These are phyloP conservation scores for Phrynocephalus versicolor DNA, from an alignment of 2,113 vertebrate species.

Conservation along the genomic window DNA sequence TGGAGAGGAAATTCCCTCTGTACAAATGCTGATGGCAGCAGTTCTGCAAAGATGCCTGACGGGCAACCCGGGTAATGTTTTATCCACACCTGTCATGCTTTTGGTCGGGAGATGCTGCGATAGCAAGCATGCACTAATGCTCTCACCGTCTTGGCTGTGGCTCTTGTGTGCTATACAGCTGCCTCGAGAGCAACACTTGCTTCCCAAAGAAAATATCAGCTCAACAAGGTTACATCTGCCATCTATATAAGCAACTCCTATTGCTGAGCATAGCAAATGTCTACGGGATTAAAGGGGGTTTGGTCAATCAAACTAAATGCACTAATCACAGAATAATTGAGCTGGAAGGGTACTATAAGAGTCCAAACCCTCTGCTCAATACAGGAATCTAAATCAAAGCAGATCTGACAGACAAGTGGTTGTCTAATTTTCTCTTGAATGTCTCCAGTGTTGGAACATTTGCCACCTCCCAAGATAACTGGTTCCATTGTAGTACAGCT, in stretches of 20 bases:
- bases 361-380: too few relatives aligned
- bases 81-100: constrained; percentile 27
- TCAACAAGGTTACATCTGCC: background rate
- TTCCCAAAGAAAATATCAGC: constrained; percentile 11
- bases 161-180: background rate
- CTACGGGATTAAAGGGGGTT: too few relatives aligned
- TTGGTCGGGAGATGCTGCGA: constrained; percentile 25
- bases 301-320: too few relatives aligned
- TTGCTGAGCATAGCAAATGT: too few relatives aligned
- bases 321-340: too few relatives aligned
- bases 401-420: too few relatives aligned
- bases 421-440: too few relatives aligned
- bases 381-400: too few relatives aligned
- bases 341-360: too few relatives aligned
- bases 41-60: constrained; percentile 48
- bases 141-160: constrained; percentile 1
- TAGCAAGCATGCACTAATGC: background rate
- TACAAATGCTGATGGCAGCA: constrained; percentile 6
- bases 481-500: too few relatives aligned
- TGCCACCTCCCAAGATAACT: too few relatives aligned
- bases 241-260: background rate
- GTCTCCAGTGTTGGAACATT: too few relatives aligned
- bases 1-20: background rate
- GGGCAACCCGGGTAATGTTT: constrained; percentile 22
- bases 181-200: constrained; percentile 10